A percentile compares a stretch with the other conserved stretches of the same genome.
These are phyloP conservation scores for Gasterosteus aculeatus DNA, from an alignment of 2,113 vertebrate genomes.

Conservation along the genomic window DNA sequence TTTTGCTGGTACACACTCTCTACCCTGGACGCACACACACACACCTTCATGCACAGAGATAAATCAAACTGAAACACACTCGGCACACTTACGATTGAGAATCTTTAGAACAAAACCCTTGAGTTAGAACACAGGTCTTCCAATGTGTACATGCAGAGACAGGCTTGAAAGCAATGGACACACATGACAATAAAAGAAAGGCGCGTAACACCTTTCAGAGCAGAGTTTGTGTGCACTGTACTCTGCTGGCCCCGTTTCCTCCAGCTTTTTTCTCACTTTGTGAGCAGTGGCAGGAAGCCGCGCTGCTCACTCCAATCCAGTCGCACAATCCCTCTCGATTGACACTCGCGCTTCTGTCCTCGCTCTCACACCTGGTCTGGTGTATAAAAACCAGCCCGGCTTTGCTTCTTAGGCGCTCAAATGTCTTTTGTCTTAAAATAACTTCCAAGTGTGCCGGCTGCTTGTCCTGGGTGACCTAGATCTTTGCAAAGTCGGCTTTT, in stretches of 20 bases:
- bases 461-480: neutral
- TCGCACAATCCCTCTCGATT: neutral
- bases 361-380: neutral
- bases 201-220: neutral
- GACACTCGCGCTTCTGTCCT: neutral
- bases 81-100: neutral
- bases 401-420: neutral
- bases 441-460: neutral
- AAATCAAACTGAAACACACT: neutral
- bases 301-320: neutral
- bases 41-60: neutral
- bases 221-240: neutral
- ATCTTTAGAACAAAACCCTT: neutral
- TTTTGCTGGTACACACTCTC: conserved; percentile 13
- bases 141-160: neutral
- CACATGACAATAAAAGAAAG: neutral
- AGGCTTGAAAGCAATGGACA: neutral
- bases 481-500: neutral
- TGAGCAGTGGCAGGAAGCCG: neutral
- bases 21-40: neutral
- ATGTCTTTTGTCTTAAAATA: neutral
- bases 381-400: conserved; percentile 1
- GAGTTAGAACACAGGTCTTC: neutral
- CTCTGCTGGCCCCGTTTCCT: neutral
- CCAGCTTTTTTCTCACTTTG: conserved; percentile 19